phyloP scores from a whole-genome alignment of 2,797 vertebrate genomes.

The Myotis myotis region DNA sequence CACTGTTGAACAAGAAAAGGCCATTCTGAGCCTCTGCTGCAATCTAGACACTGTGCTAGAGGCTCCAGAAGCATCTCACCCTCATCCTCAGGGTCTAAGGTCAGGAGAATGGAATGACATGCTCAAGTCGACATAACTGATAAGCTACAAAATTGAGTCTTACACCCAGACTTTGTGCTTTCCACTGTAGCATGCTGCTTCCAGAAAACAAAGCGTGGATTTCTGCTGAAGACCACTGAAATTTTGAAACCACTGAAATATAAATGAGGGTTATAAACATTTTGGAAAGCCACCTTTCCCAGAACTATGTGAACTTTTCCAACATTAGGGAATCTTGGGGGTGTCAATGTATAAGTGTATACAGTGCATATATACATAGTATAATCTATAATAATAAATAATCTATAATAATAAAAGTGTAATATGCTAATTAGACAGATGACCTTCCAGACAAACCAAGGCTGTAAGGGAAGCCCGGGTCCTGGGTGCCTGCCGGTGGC shows the following conservation, averaged over 20 bases:
- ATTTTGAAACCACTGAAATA: not conserved
- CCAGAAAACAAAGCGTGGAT: not conserved
- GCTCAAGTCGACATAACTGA: too few relatives aligned
- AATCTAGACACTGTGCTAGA: not conserved
- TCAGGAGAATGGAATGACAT: not conserved
- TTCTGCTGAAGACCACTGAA: not conserved
- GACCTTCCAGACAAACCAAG: too few relatives aligned
- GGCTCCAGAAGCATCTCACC: not conserved
- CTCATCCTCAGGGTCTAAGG: not conserved
- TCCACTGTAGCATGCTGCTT: not conserved
- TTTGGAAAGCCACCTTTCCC: not conserved
- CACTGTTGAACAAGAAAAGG: accelerated
- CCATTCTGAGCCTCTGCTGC: not conserved
- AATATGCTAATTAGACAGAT: too few relatives aligned
- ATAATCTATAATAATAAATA: not conserved
- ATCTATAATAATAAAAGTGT: too few relatives aligned
- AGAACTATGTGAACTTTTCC: not conserved
- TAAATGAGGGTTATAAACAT: not conserved
- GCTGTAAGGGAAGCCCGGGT: too few relatives aligned
- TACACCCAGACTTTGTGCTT: not conserved
- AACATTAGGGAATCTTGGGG: not conserved
- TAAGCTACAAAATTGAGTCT: not conserved
- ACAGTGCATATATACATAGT: not conserved
- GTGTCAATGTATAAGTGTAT: not conserved
- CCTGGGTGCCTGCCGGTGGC: too few relatives aligned